phyloP scores from a whole-genome alignment of 2,888 invertebrate genomes.

The Andrena bicolor region DNA sequence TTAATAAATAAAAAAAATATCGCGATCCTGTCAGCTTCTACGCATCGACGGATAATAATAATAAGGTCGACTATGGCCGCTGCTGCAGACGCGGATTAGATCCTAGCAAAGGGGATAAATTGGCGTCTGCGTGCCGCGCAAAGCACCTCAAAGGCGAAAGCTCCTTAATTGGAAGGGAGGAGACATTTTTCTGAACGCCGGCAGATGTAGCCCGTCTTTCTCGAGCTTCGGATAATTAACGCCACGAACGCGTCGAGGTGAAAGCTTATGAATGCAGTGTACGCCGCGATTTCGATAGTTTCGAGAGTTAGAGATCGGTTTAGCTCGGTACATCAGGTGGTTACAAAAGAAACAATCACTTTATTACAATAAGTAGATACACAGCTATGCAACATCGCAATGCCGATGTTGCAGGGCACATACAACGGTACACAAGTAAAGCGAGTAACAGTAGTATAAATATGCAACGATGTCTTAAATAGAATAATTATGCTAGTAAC shows the following conservation, averaged over 20 bases:
- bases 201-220: neutral
- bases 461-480: constrained; percentile 65
- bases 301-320: neutral
- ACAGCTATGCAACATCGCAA: constrained; percentile 72
- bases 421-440: constrained; percentile 32
- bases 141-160: neutral
- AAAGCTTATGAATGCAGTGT: constrained; percentile 26
- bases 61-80: neutral
- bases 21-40: neutral
- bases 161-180: neutral
- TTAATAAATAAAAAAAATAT: neutral
- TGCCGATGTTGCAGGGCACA: constrained; percentile 37
- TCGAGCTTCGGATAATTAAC: constrained; percentile 7
- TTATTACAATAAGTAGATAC: constrained; percentile 71
- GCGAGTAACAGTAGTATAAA: constrained; percentile 69
- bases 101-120: neutral
- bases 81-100: no score
- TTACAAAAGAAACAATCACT: constrained; percentile 50
- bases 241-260: constrained; percentile 11
- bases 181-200: neutral
- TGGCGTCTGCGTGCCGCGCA: neutral
- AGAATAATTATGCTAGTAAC: constrained; percentile 44
- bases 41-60: neutral
- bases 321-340: neutral
- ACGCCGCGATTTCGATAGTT: neutral